phyloP scores from a whole-genome alignment of 2,797 vertebrate genomes.

The Rhabdophis nuchalis region DNA sequence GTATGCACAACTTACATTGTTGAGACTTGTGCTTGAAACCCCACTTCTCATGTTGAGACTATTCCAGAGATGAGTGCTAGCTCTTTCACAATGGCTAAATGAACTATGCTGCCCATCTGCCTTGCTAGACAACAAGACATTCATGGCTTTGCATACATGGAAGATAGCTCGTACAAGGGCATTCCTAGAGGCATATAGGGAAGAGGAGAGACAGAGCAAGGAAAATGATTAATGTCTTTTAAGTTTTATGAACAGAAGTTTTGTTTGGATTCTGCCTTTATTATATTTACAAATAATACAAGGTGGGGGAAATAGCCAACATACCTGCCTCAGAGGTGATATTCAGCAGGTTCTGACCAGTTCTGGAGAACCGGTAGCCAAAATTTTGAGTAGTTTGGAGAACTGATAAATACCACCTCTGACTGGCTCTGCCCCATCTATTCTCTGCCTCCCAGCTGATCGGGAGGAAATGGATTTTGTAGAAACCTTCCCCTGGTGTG shows the following conservation, averaged over 20 bases:
- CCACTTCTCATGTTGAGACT: slow-evolving; percentile 79
- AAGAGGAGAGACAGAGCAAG: neutral
- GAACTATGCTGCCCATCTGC: slow-evolving; percentile 79
- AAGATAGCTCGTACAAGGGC: slow-evolving; percentile 86
- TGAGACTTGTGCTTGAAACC: slow-evolving; percentile 76
- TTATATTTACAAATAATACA: neutral
- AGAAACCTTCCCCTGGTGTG: too few relatives aligned
- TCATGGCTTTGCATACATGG: slow-evolving; percentile 87
- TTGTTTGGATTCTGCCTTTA: neutral
- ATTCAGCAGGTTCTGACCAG: too few relatives aligned
- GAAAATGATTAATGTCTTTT: neutral
- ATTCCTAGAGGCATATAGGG: slow-evolving; percentile 72
- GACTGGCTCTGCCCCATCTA: too few relatives aligned
- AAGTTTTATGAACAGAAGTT: neutral
- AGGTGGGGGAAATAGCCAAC: neutral
- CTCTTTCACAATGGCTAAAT: slow-evolving; percentile 85
- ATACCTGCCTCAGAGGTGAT: neutral
- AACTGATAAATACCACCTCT: too few relatives aligned
- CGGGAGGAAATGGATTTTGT: too few relatives aligned
- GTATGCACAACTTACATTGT: slow-evolving; percentile 73
- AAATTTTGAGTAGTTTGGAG: too few relatives aligned
- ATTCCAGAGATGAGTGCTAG: slow-evolving; percentile 85
- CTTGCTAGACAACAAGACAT: slow-evolving; percentile 83
- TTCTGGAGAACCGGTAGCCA: too few relatives aligned
- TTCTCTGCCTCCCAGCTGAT: too few relatives aligned